Evolutionary conservation across 1,140 invertebrate species (phyloP).

Genomic region (Berghia stephanieae): DNA sequence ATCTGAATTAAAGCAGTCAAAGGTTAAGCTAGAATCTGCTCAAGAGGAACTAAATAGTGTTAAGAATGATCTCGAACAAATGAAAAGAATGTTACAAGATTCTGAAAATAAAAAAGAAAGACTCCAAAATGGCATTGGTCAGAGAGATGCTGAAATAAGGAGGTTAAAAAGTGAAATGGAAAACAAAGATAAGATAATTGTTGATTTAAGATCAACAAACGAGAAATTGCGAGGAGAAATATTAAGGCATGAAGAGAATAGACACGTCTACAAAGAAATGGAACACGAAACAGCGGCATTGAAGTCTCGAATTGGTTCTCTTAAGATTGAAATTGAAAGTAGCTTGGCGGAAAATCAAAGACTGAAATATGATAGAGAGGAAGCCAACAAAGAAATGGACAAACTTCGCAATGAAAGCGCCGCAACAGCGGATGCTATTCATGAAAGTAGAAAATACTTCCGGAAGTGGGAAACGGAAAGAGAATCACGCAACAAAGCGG

Average conservation of each 20-base stretch:
- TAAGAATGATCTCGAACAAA: constrained; percentile 28
- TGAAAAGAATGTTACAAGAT: constrained; percentile 19
- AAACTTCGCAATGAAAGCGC: constrained; percentile 22
- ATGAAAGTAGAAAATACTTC: constrained; percentile 17
- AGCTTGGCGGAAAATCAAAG: constrained; percentile 29
- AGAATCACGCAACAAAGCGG: constrained; percentile 18
- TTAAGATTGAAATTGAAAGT: constrained; percentile 33
- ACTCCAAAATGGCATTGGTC: constrained; percentile 6
- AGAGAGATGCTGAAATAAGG: constrained; percentile 29
- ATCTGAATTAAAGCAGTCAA: constrained; percentile 19
- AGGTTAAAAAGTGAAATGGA: constrained; percentile 21
- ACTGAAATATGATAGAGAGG: constrained; percentile 36
- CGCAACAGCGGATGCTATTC: neutral
- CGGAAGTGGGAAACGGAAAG: constrained; percentile 15
- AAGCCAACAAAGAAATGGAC: constrained; percentile 24
- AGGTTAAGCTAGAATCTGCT: constrained; percentile 20
- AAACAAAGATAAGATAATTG: constrained; percentile 27
- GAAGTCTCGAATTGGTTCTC: constrained; percentile 31
- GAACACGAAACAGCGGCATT: constrained; percentile 29
- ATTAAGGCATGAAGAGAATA: constrained; percentile 25
- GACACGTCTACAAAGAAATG: constrained; percentile 11
- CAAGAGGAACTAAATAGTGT: constrained; percentile 25
- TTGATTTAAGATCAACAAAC: constrained; percentile 22
- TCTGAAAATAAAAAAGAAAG: constrained; percentile 21
- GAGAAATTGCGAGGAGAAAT: constrained; percentile 19